Percentiles rank a stretch among this genome's conserved stretches.
Evolutionary conservation across 2,797 vertebrate genomes (phyloP).

Genomic region (Myotis vivesi): DNA sequence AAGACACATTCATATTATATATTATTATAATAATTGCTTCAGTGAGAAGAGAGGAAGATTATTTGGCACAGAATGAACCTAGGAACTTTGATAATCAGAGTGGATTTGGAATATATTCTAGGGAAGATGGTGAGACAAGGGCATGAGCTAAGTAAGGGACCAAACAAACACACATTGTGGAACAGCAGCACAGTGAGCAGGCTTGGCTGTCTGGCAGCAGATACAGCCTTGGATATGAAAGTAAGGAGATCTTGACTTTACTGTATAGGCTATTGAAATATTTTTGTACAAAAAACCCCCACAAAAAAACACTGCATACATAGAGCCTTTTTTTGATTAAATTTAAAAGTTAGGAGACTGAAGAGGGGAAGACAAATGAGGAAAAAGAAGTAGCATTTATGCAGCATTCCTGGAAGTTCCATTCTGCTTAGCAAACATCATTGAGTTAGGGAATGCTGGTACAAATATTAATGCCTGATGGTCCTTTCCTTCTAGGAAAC

Average conservation of each 20-base stretch:
- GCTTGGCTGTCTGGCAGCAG: neutral
- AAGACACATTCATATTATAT: neutral
- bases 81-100: neutral
- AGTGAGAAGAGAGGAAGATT: neutral
- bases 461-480: neutral
- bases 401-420: neutral
- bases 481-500: neutral
- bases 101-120: neutral
- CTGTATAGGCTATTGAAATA: neutral
- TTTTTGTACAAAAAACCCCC: neutral
- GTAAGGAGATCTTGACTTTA: neutral
- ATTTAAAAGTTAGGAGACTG: neutral
- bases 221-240: neutral
- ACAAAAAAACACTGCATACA: neutral
- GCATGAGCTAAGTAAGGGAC: neutral
- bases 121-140: neutral
- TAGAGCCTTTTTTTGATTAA: neutral
- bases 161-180: neutral
- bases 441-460: neutral
- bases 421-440: neutral
- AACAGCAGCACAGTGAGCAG: neutral
- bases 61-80: neutral
- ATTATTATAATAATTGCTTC: neutral
- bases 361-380: neutral
- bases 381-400: neutral